Conservation (phyloP, 2,888 invertebrate genomes). For the Antheraea assamensis region DNA sequence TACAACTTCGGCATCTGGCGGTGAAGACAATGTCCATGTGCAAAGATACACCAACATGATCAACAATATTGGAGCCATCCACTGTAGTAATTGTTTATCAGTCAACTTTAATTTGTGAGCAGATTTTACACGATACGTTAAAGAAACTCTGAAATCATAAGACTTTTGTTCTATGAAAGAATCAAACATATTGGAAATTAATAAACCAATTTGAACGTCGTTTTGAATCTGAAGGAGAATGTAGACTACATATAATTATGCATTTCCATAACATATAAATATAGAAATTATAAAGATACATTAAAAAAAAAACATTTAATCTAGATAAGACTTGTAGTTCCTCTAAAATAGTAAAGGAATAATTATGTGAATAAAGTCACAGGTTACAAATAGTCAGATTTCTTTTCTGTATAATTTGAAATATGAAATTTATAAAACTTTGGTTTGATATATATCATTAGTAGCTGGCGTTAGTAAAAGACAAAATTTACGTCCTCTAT, state of each 20-base stretch:
- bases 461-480: background rate
- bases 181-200: background rate
- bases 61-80: constrained; percentile 95
- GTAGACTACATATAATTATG: too few relatives aligned
- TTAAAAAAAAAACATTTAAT: too few relatives aligned
- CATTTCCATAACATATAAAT: too few relatives aligned
- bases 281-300: too few relatives aligned
- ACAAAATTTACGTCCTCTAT: background rate
- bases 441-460: background rate
- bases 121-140: constrained; percentile 96
- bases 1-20: constrained; percentile 90
- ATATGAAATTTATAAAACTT: background rate
- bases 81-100: constrained; percentile 94
- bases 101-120: constrained; percentile 96
- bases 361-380: too few relatives aligned
- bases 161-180: constrained; percentile 33
- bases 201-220: too few relatives aligned
- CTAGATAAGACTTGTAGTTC: too few relatives aligned
- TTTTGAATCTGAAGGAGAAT: too few relatives aligned
- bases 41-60: constrained; percentile 94
- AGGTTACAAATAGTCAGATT: background rate
- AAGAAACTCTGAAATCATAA: constrained; percentile 86
- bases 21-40: constrained; percentile 95
- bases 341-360: too few relatives aligned
- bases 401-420: background rate